Percentiles rank a stretch among this genome's conserved stretches.
Conservation (phyloP, 2,888 invertebrate genomes). For the Nipponacmea schrenckii region DNA sequence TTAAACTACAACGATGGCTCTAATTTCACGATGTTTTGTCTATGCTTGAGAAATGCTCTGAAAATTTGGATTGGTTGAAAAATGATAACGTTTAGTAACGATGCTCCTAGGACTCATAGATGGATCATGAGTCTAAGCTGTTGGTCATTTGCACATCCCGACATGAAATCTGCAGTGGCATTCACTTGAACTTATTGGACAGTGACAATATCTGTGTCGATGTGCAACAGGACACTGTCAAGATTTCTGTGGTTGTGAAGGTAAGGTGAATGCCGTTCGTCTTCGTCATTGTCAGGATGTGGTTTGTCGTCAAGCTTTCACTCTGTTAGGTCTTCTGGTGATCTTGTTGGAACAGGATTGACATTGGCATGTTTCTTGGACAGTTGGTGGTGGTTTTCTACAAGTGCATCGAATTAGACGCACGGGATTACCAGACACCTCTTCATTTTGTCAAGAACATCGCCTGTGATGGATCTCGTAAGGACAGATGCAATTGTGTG, state of each 20-base stretch:
- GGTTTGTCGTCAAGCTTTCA: conserved; percentile 18
- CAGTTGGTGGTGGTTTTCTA: conserved; percentile 18
- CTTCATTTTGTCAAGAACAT: conserved; percentile 14
- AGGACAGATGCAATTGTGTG: conserved; percentile 30
- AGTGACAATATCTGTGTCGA: conserved; percentile 4
- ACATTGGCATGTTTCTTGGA: conserved; percentile 27
- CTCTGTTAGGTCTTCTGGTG: neutral
- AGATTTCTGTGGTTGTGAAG: neutral
- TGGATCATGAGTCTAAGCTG: too few species aligned
- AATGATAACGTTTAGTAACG: too few species aligned
- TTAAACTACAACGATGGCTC: too few species aligned
- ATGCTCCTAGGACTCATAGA: too few species aligned
- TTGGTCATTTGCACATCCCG: neutral
- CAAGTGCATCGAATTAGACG: conserved; percentile 21
- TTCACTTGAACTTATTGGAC: neutral
- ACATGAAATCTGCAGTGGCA: neutral
- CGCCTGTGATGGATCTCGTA: too few species aligned
- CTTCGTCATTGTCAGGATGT: conserved; percentile 32
- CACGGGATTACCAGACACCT: conserved; percentile 14
- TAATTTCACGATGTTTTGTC: too few species aligned
- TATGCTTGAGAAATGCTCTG: too few species aligned
- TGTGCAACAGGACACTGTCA: conserved; percentile 34
- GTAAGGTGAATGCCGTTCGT: conserved; percentile 23
- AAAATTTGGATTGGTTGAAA: too few species aligned
- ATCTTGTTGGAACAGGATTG: conserved; percentile 18